Evolutionary conservation across 2,888 invertebrate genomes (phyloP).

Genomic region (Cephus sareptanus): DNA sequence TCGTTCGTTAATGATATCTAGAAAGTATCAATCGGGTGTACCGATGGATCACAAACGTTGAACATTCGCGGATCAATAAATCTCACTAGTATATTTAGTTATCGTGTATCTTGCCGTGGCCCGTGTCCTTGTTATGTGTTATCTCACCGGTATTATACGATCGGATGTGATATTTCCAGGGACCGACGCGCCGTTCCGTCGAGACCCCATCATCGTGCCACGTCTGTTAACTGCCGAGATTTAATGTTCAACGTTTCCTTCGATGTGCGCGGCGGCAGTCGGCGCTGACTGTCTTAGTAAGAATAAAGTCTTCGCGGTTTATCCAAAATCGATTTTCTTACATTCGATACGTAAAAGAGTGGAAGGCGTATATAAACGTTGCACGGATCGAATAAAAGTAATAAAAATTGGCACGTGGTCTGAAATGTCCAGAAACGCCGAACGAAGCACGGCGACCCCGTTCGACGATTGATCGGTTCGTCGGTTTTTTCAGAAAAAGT

Average conservation of each 20-base stretch:
- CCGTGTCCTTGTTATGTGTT: conserved; percentile 47
- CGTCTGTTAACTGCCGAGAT: conserved; percentile 24
- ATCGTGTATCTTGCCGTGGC: conserved; percentile 36
- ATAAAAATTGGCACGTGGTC: too few species aligned
- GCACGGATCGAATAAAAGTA: too few species aligned
- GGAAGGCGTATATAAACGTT: too few species aligned
- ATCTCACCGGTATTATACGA: conserved; percentile 54
- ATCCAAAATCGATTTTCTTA: too few species aligned
- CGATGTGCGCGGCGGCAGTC: conserved; percentile 14
- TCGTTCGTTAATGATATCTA: neutral
- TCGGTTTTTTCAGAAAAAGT: too few species aligned
- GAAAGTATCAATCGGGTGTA: neutral
- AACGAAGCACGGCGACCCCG: too few species aligned
- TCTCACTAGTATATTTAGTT: conserved; percentile 47
- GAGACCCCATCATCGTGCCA: conserved; percentile 19
- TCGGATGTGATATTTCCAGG: conserved; percentile 52
- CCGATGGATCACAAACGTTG: conserved; percentile 6
- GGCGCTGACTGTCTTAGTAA: too few species aligned
- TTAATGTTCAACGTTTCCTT: conserved; percentile 37
- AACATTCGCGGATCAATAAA: conserved; percentile 47
- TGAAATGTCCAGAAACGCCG: too few species aligned
- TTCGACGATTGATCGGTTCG: too few species aligned
- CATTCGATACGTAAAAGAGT: too few species aligned
- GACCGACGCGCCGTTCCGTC: neutral
- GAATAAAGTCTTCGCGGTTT: too few species aligned